Percentiles rank a stretch among this genome's conserved stretches.
Conservation (phyloP, 2,888 invertebrate species). For the Drosophila stalkeri region DNA sequence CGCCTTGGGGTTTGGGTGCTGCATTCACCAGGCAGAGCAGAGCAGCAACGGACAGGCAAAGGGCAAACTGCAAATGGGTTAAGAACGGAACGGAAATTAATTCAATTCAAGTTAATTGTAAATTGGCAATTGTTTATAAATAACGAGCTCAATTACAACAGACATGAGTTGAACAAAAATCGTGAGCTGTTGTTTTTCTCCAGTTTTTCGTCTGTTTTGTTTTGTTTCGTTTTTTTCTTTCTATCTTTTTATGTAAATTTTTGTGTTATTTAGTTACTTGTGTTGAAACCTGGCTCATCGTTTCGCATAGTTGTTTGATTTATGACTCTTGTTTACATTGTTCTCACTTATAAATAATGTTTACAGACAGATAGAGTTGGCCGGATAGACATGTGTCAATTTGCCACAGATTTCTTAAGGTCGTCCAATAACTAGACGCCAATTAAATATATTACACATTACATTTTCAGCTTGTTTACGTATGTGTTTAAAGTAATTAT, state of each 20-base stretch:
- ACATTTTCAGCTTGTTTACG: constrained; percentile 34
- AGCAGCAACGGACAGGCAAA: constrained; percentile 77
- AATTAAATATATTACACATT: constrained; percentile 65
- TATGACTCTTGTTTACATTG: constrained; percentile 55
- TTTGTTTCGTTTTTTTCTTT: neutral
- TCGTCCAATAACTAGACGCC: constrained; percentile 67
- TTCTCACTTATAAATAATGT: constrained; percentile 50
- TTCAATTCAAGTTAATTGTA: constrained; percentile 49
- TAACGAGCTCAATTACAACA: constrained; percentile 46
- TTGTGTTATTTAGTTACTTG: constrained; percentile 32
- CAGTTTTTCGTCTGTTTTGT: constrained; percentile 25
- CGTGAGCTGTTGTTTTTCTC: constrained; percentile 38
- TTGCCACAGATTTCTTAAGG: constrained; percentile 70
- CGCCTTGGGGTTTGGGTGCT: constrained; percentile 88
- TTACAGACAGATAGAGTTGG: constrained; percentile 5
- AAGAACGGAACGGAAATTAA: constrained; percentile 51
- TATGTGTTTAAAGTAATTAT: constrained; percentile 40
- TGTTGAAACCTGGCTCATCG: constrained; percentile 52
- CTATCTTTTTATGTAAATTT: constrained; percentile 29
- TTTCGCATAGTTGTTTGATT: constrained; percentile 57
- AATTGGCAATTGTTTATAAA: constrained; percentile 56
- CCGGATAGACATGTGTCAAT: constrained; percentile 42
- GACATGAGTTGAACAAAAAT: constrained; percentile 27
- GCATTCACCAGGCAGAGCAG: constrained; percentile 84
- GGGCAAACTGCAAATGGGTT: constrained; percentile 77